These are phyloP conservation scores for Australoheros scitulus DNA, from an alignment of 2,113 vertebrate species.

Conservation along the genomic window DNA sequence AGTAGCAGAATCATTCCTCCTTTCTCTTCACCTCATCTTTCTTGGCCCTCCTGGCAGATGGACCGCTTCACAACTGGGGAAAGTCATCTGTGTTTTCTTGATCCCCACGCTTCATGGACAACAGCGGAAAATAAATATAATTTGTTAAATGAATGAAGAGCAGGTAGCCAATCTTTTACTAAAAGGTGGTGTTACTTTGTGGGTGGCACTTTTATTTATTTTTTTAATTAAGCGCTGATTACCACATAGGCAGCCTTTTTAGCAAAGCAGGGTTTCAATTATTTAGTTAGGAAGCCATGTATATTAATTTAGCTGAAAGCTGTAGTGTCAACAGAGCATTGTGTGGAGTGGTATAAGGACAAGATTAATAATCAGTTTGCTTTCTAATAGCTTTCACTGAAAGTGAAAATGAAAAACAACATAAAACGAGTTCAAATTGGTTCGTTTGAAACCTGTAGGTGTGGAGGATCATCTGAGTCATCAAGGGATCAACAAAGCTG, in stretches of 20 bases:
- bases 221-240: slow-evolving; percentile 40
- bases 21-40: slow-evolving; percentile 34
- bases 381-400: slow-evolving; percentile 4
- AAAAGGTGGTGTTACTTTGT: slow-evolving; percentile 30
- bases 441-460: slow-evolving; percentile 9
- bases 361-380: slow-evolving; percentile 25
- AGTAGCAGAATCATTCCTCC: slow-evolving; percentile 7
- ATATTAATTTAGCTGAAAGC: slow-evolving; percentile 29
- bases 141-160: neutral
- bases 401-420: slow-evolving; percentile 18
- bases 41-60: slow-evolving; percentile 23
- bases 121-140: neutral
- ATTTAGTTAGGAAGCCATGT: slow-evolving; percentile 15
- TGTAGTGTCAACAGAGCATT: neutral
- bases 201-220: slow-evolving; percentile 34
- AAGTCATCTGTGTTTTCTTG: slow-evolving; percentile 7
- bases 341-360: slow-evolving; percentile 20
- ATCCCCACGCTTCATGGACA: neutral
- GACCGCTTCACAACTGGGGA: slow-evolving; percentile 19
- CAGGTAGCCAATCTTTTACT: neutral
- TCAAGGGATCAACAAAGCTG: neutral
- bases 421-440: neutral
- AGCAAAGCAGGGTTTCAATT: slow-evolving; percentile 41
- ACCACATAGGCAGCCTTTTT: slow-evolving; percentile 40
- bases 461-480: neutral